Evolutionary conservation across 2,113 vertebrate species (phyloP), one percentile per base, ranked within the genome.

Genomic region (Irena cyanogastra): DNA sequence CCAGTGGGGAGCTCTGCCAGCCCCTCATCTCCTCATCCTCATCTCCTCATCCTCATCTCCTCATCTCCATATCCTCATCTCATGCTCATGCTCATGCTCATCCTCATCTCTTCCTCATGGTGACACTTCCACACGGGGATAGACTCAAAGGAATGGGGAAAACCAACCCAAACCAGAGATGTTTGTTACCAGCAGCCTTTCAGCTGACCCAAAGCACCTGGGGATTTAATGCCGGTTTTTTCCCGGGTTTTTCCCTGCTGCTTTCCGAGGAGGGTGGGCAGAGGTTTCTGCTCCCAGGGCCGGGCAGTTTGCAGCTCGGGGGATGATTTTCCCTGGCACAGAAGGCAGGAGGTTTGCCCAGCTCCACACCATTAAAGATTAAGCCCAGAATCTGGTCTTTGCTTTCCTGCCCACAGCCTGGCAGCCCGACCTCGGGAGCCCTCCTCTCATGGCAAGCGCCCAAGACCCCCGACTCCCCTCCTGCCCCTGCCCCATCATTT

Each of bases 91-190:
- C n/a, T n/a, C n/a, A n/a, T n/a, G n/a, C 22, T 45, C 63, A n/a
- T 37, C 35, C 13, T 33, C 44, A 26, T 35, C 33, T 49, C 45
- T 26, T 12, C 63, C 23, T 18, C 65, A 11, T 10, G 1, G 3
- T 0, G 0, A 12, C 2, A 0, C 19, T 35, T 44, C 72, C 37
- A 22, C 1, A 0, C 1, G 31, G 15, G 23, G 37, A 10, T 0
- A 7, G 42, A 5, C 17, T 21, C 2, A 65, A 89, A 78, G 26
- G 9, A 81, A 61, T 0, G 23, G 9, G 14, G 1, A 10, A 15
- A 24, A 10, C 3, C 17, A 13, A 2, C 18, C 24, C 28, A 44
- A 41, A 17, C 2, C 23, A 6, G 37, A 6, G 6, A 1, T 1
- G 9, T 15, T 76, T 64, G n/a, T 56, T 8, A 33, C 47, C 52